These are phyloP conservation scores for Electrona antarctica DNA, from an alignment of 2,113 vertebrate genomes.

Conservation along the genomic window DNA sequence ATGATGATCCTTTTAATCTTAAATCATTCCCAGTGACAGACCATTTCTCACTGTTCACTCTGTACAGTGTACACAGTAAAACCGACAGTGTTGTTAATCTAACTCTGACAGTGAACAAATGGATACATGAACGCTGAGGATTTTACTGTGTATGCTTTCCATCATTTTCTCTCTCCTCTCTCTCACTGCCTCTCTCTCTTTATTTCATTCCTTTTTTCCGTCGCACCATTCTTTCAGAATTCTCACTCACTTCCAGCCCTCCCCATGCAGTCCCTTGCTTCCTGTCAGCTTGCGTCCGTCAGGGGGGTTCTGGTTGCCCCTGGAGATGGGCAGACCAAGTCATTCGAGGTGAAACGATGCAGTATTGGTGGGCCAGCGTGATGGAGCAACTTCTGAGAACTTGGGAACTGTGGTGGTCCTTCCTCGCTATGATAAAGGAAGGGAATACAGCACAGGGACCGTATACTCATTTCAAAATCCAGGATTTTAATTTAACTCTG, in stretches of 20 bases:
- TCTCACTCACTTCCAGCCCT: constrained; percentile 27
- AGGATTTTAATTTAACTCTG: too few relatives aligned
- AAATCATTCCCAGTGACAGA: constrained; percentile 28
- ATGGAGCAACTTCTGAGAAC: constrained; percentile 22
- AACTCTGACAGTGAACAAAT: too few relatives aligned
- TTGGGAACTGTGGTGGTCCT: constrained; percentile 20
- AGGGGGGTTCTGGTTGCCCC: constrained; percentile 59
- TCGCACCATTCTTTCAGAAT: constrained; percentile 29
- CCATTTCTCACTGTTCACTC: constrained; percentile 45
- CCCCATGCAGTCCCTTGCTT: constrained; percentile 51
- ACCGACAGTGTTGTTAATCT: too few relatives aligned
- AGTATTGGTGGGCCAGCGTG: constrained; percentile 40
- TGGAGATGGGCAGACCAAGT: constrained; percentile 62
- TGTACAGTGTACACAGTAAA: not conserved
- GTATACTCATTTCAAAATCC: too few relatives aligned
- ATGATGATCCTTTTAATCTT: constrained; percentile 23
- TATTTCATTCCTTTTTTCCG: constrained; percentile 38
- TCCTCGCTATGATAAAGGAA: constrained; percentile 31
- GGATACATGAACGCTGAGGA: too few relatives aligned
- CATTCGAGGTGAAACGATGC: constrained; percentile 63
- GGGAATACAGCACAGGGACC: not conserved
- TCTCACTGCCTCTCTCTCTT: not conserved
- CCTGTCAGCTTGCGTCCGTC: constrained; percentile 59
- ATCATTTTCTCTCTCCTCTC: constrained; percentile 15
- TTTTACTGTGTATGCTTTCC: not conserved